Conservation (phyloP, 1,140 invertebrate genomes). For the Lordiphosa collinella region DNA sequence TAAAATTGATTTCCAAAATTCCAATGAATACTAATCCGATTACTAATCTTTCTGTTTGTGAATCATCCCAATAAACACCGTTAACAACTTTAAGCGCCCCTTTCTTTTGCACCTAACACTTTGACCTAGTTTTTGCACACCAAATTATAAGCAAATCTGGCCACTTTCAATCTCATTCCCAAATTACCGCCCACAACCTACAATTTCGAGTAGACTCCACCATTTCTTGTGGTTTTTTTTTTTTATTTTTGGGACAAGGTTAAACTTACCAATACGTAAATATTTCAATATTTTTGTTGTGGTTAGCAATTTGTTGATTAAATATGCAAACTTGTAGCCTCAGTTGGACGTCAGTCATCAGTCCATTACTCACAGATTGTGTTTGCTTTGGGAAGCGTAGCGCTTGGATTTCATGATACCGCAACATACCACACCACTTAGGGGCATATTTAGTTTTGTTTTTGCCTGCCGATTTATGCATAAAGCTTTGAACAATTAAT, state of each 20-base stretch:
- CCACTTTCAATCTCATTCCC: too few relatives aligned
- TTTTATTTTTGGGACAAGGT: slow-evolving; percentile 41
- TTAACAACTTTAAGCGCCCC: too few relatives aligned
- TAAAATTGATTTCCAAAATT: too few relatives aligned
- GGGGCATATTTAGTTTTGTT: slow-evolving; percentile 47
- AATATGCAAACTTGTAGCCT: slow-evolving; percentile 47
- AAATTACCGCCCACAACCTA: too few relatives aligned
- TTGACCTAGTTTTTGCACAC: too few relatives aligned
- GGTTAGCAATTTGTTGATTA: slow-evolving; percentile 40
- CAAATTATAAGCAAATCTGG: too few relatives aligned
- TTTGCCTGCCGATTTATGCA: slow-evolving; percentile 11
- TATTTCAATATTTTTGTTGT: slow-evolving; percentile 40
- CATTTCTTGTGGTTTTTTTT: too few relatives aligned
- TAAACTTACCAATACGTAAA: slow-evolving; percentile 32
- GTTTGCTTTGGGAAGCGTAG: neutral
- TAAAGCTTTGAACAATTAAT: slow-evolving; percentile 51
- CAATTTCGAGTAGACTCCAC: too few relatives aligned
- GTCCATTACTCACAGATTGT: slow-evolving; percentile 36
- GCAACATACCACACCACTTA: slow-evolving; percentile 14
- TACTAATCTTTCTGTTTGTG: too few relatives aligned
- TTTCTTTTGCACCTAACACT: too few relatives aligned
- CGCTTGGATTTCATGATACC: slow-evolving; percentile 39
- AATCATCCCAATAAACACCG: too few relatives aligned
- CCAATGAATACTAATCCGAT: too few relatives aligned
- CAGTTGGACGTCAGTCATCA: slow-evolving; percentile 3